phyloP scores from a whole-genome alignment of 1,140 invertebrate species.

The Diuraphis noxia region DNA sequence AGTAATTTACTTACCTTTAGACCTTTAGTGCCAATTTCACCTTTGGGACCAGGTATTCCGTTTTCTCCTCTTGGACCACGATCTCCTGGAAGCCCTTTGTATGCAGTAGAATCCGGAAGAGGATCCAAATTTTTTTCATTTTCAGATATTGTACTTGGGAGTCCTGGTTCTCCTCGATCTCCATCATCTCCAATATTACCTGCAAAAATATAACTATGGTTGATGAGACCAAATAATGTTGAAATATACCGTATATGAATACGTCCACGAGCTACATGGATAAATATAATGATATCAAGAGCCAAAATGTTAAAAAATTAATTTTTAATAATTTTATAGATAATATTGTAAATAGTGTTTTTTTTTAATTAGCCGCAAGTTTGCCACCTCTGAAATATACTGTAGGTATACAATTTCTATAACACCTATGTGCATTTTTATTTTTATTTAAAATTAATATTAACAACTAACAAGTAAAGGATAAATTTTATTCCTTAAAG shows the following conservation, averaged over 20 bases:
- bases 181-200: constrained; percentile 63
- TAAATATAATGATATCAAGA: no score
- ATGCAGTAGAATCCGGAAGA: neutral
- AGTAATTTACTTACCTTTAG: constrained; percentile 60
- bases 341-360: no score
- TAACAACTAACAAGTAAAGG: neutral
- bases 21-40: constrained; percentile 65
- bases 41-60: constrained; percentile 58
- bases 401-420: no score
- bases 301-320: no score
- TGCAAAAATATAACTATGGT: constrained; percentile 10
- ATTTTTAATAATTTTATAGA: no score
- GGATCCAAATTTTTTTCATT: neutral
- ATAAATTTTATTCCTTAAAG: no score
- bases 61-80: constrained; percentile 39
- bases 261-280: no score
- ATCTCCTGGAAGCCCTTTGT: constrained; percentile 56
- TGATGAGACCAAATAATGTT: neutral
- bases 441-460: neutral
- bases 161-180: constrained; percentile 62
- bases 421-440: neutral
- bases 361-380: no score
- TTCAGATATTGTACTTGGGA: constrained; percentile 54
- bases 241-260: neutral
- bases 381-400: no score